Percentiles rank a stretch among this genome's conserved stretches.
phyloP scores from a whole-genome alignment of 2,797 vertebrate genomes.

The Peromyscus aztecus region DNA sequence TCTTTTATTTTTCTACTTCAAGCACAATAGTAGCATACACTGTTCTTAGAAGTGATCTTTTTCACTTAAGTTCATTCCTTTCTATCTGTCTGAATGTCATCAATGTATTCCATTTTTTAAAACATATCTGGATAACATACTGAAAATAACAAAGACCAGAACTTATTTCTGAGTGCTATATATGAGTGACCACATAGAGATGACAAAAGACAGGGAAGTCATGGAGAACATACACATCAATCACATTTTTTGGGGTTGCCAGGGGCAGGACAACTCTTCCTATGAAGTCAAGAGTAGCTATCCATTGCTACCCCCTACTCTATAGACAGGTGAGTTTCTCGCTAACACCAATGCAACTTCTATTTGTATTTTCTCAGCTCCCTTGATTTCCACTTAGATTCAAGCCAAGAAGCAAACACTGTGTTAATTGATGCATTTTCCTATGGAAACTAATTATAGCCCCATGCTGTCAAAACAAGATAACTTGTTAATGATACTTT shows the following conservation, averaged over 20 bases:
- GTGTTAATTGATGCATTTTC: constrained; percentile 80
- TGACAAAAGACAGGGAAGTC: neutral
- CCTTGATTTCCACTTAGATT: constrained; percentile 63
- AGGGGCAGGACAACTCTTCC: neutral
- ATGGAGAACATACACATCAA: neutral
- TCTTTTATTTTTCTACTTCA: neutral
- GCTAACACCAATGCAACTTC: neutral
- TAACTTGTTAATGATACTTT: constrained; percentile 79
- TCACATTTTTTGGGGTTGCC: neutral
- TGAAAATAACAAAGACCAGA: neutral
- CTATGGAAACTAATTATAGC: constrained; percentile 76
- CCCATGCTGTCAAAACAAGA: constrained; percentile 76
- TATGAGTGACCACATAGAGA: neutral
- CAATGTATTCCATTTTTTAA: neutral
- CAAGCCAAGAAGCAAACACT: constrained; percentile 70
- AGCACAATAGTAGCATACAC: neutral
- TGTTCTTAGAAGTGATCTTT: neutral
- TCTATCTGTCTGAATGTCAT: neutral
- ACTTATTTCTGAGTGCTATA: neutral
- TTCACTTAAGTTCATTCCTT: constrained; percentile 2
- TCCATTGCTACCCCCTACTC: neutral
- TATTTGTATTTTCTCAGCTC: constrained; percentile 62
- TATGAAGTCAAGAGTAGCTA: neutral
- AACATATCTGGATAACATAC: neutral
- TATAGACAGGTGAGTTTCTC: neutral